phyloP scores from a whole-genome alignment of 2,113 vertebrate species.

The Formicarius rufipectus region DNA sequence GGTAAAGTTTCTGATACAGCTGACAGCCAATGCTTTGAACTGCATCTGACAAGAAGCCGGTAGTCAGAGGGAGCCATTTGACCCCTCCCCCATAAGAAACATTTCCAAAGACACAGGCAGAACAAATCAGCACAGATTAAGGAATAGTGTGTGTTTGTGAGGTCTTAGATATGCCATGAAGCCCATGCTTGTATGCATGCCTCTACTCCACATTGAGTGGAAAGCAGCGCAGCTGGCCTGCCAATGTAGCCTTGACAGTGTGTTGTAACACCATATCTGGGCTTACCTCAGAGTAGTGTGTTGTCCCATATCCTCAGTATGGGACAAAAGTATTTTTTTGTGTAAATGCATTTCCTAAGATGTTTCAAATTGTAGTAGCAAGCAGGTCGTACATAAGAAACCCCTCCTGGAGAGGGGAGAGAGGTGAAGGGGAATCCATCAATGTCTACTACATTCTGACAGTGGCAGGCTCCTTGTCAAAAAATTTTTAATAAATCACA shows the following conservation, averaged over 20 bases:
- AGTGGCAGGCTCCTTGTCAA: not conserved
- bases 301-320: not conserved
- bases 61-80: not conserved
- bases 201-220: not conserved
- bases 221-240: not conserved
- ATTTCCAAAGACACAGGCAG: not conserved
- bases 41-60: not conserved
- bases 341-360: not conserved
- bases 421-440: not conserved
- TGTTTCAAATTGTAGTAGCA: not conserved
- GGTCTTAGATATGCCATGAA: not conserved
- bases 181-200: not conserved
- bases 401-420: not conserved
- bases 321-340: not conserved
- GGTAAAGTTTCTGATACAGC: not conserved
- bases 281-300: accelerated
- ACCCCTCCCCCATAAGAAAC: not conserved
- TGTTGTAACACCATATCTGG: not conserved
- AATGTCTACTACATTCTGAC: not conserved
- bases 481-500: not conserved
- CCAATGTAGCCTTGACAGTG: accelerated
- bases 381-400: not conserved
- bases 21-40: not conserved
- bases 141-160: not conserved
- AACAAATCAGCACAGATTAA: not conserved